A percentile compares a stretch with the other conserved stretches of the same genome.
These are phyloP conservation scores for Erpornis zantholeuca DNA, from an alignment of 2,113 vertebrate species.

Conservation along the genomic window DNA sequence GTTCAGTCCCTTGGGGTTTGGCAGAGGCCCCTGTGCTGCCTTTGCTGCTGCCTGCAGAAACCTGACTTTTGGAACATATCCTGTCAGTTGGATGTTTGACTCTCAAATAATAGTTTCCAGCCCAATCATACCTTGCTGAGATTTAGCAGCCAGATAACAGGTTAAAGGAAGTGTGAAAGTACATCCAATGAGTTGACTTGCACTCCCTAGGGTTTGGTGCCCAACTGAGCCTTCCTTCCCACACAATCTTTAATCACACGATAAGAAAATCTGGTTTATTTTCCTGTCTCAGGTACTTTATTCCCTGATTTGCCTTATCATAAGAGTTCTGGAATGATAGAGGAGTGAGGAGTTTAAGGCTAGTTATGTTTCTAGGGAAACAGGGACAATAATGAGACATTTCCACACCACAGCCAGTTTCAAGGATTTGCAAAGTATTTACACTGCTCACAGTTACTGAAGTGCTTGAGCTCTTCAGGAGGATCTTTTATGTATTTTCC, in stretches of 20 bases:
- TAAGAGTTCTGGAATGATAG: neutral
- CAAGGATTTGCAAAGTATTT: neutral
- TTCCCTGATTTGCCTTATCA: neutral
- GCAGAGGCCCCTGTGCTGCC: neutral
- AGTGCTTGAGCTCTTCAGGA: neutral
- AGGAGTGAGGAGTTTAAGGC: neutral
- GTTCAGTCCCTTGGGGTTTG: neutral
- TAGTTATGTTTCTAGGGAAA: neutral
- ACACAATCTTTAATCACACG: neutral
- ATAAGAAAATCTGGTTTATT: neutral
- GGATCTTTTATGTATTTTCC: neutral
- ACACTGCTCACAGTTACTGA: neutral
- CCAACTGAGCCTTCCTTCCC: neutral
- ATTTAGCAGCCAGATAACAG: slow-evolving; percentile 13
- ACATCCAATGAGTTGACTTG: neutral
- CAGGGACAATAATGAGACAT: neutral
- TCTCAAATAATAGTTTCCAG: slow-evolving; percentile 10
- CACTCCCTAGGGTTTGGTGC: neutral
- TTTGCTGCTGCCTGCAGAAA: slow-evolving; percentile 49
- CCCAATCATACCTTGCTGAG: neutral
- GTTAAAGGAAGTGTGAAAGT: neutral
- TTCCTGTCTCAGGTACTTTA: neutral
- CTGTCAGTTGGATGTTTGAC: neutral
- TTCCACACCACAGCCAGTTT: neutral
- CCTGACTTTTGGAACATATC: slow-evolving; percentile 34